Conservation (phyloP, 2,797 vertebrate genomes). For the Cheracebus regulus region DNA sequence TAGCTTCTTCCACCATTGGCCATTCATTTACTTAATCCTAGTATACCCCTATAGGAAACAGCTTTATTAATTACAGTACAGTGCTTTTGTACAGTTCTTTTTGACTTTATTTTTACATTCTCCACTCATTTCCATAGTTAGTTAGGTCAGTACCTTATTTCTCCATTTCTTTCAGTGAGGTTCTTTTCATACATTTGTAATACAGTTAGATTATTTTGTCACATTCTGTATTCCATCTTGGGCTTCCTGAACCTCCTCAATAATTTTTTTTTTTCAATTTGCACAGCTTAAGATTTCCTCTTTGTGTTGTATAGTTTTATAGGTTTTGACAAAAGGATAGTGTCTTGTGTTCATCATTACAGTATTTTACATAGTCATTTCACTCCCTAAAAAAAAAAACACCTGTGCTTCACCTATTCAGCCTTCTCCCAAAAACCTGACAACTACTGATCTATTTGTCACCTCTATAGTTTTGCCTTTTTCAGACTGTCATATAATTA, state of each 20-base stretch:
- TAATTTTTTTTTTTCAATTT: neutral
- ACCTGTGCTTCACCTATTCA: neutral
- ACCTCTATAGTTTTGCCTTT: constrained; percentile 24
- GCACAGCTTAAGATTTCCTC: neutral
- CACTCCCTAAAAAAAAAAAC: neutral
- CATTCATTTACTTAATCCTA: neutral
- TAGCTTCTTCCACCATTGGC: neutral
- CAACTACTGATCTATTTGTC: neutral
- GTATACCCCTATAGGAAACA: neutral
- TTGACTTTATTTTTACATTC: neutral
- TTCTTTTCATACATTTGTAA: neutral
- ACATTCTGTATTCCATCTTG: neutral
- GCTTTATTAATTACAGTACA: neutral
- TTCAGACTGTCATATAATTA: neutral
- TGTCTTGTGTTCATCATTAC: neutral
- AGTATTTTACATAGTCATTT: neutral
- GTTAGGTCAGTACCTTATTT: neutral
- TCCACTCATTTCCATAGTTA: neutral
- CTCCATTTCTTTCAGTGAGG: neutral
- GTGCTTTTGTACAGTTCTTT: neutral
- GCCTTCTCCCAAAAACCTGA: neutral
- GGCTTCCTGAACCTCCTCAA: neutral
- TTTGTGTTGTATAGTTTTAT: neutral
- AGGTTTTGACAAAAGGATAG: neutral
- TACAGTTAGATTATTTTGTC: neutral